Conservation (phyloP, 2,888 invertebrate genomes). For the Tetheella fluctuosa region DNA sequence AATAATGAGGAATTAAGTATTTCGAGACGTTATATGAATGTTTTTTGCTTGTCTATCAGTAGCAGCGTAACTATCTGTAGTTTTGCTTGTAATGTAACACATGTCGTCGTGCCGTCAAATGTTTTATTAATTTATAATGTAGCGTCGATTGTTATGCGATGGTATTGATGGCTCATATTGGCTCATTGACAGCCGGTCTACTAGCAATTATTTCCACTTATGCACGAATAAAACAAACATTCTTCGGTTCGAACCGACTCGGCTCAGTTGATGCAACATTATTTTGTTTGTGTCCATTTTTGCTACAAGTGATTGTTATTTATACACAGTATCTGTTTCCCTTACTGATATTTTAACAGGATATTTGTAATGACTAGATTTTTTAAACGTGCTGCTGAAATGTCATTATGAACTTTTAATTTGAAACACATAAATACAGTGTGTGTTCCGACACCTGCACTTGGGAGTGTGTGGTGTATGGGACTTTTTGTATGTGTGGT, state of each 20-base stretch:
- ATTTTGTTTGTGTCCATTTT: slow-evolving; percentile 10
- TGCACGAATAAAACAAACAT: background rate
- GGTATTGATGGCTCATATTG: slow-evolving; percentile 11
- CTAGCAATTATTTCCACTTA: slow-evolving; percentile 18
- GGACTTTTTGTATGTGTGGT: too few species aligned
- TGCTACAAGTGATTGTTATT: slow-evolving; percentile 17
- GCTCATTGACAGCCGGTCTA: slow-evolving; percentile 24
- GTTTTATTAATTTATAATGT: slow-evolving; percentile 6
- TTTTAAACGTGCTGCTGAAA: too few species aligned
- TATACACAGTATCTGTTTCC: slow-evolving; percentile 16
- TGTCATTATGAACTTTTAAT: too few species aligned
- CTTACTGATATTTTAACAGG: too few species aligned
- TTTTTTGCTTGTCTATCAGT: background rate
- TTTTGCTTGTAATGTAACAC: background rate
- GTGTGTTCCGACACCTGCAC: too few species aligned
- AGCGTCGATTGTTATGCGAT: background rate
- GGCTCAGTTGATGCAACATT: slow-evolving; percentile 6
- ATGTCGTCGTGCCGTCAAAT: background rate
- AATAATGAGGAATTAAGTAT: background rate
- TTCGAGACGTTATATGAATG: background rate
- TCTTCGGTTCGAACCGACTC: slow-evolving; percentile 8
- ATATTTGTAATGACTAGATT: too few species aligned
- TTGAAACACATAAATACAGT: too few species aligned
- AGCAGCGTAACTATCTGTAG: background rate
- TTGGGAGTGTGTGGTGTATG: too few species aligned